Evolutionary conservation across 1,140 invertebrate genomes (phyloP).

Genomic region (Aphis gossypii): DNA sequence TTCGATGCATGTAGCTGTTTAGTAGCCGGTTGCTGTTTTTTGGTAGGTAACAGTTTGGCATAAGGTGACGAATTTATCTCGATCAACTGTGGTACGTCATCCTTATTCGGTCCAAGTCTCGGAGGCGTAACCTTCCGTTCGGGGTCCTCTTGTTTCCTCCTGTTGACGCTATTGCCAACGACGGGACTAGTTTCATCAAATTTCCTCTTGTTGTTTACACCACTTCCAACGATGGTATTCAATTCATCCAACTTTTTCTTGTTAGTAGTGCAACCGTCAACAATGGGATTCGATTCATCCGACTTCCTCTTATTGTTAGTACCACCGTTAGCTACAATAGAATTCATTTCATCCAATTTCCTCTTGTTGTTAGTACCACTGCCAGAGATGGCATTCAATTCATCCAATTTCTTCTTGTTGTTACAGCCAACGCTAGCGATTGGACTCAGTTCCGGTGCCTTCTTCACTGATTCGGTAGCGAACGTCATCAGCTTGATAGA

Average conservation of each 20-base stretch:
- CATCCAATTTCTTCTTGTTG: neutral
- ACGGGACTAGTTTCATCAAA: neutral
- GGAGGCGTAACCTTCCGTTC: constrained; percentile 33
- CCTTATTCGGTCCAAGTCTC: neutral
- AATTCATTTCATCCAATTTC: neutral
- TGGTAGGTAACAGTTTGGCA: constrained; percentile 36
- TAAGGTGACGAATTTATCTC: constrained; percentile 57
- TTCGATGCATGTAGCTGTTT: neutral
- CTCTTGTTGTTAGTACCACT: neutral
- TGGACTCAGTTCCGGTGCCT: neutral
- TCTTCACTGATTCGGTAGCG: neutral
- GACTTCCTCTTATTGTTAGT: neutral
- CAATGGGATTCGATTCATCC: neutral
- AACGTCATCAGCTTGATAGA: constrained; percentile 61
- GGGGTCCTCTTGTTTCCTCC: neutral
- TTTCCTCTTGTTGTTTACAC: neutral
- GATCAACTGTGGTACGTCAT: constrained; percentile 56
- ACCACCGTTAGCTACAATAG: neutral
- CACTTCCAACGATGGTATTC: no score
- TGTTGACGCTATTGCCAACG: neutral
- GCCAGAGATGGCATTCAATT: neutral
- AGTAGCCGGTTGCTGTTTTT: constrained; percentile 5
- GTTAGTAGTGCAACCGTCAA: neutral
- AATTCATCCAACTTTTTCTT: neutral
- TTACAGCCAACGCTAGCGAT: neutral